phyloP scores from a whole-genome alignment of 2,113 vertebrate genomes.

The Microtus montanus region DNA sequence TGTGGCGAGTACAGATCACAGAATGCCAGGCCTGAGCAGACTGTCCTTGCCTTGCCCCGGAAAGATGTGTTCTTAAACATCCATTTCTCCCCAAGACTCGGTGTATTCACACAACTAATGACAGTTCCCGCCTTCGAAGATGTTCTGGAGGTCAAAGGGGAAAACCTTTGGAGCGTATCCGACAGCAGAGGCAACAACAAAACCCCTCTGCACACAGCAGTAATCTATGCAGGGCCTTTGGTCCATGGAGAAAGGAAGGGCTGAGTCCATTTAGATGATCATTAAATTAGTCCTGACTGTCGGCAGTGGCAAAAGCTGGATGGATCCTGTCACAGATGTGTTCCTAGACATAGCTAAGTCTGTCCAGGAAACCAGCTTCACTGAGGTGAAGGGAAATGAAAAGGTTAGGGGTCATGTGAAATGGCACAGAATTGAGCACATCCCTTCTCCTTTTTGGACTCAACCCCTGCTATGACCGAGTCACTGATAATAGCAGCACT shows the following conservation, averaged over 20 bases:
- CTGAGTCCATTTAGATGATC: background rate
- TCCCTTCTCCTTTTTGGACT: background rate
- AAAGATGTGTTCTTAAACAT: background rate
- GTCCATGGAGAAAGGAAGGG: background rate
- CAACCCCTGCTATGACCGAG: background rate
- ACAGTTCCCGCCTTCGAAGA: background rate
- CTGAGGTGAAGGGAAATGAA: background rate
- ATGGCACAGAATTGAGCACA: background rate
- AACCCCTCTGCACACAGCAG: background rate
- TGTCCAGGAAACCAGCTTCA: background rate
- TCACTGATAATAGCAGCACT: background rate
- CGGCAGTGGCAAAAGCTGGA: background rate
- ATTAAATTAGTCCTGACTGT: constrained; percentile 22
- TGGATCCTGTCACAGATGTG: background rate
- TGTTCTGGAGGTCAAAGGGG: background rate
- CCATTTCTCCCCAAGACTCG: background rate
- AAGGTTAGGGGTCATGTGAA: background rate
- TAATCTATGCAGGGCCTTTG: background rate
- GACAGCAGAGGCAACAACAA: background rate
- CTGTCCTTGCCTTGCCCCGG: background rate
- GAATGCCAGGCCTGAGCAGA: background rate
- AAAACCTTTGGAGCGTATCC: background rate
- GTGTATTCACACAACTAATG: background rate
- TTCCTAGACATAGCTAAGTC: background rate
- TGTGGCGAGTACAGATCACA: background rate